Base-by-base conservation (phyloP, 2,888 invertebrate genomes). In the Luperina testacea region DNA sequence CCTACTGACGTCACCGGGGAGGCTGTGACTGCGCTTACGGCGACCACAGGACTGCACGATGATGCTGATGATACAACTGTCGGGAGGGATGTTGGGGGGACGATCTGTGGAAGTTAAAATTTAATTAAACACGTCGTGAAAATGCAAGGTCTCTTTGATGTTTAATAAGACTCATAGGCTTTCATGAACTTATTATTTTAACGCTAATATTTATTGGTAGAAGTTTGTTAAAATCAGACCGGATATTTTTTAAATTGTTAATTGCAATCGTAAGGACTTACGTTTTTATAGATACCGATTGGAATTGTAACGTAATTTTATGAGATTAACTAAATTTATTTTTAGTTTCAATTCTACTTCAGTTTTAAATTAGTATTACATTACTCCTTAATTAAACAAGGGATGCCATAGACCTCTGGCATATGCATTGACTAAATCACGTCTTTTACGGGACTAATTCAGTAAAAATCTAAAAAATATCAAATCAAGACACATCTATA, bases 61-160 rank as follows among this genome's bases (percentile, higher is more conserved):
- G 94, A 92, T 90, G 87, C 94, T 92, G 69, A 83, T 89, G 91
- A 95, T 92, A 75, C 95, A 90, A 92, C 95, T 92, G 86, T 95
- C 91, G 87, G 94, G 91, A 89, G 61, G 7, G 87, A 96, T 91
- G 90, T 96, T 90, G 89, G 87, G 0, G 92, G 92, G 51, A 91
- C 79, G 68, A 90, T 83, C 91, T 92, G 87, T 13, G 32, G 45
- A 32, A 24, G 9, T 3, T 24, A 24, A 24, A 11, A 24, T 57
- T 57, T 57, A 9, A 9, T 57, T 57, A 57, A 57, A 24, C 1
- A 24, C 57, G 57, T 57, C 9, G 20, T 57, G 24, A 53, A 53
- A 24, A 9, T 57, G 57, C 57, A 8, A 2, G 51, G 53, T 53
- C 53, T 53, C 20, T 17, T 48, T 15, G 6, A 51, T 51, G 17